Percentiles rank a stretch among this genome's conserved stretches.
Evolutionary conservation across 2,888 invertebrate genomes (phyloP).

Genomic region (Scaptodrosophila latifasciaeformis): DNA sequence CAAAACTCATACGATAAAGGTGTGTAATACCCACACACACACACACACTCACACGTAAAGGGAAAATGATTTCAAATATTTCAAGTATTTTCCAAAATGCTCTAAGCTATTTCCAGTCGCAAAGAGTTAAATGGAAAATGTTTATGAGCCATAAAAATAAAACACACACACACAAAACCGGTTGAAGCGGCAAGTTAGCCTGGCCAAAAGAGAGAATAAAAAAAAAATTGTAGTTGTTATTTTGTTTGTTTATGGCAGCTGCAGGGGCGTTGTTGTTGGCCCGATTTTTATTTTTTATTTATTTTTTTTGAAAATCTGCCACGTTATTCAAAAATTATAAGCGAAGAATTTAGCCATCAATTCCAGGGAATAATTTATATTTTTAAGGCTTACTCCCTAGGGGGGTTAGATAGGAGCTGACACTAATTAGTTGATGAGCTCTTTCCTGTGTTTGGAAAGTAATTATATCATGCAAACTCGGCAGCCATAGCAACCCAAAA

Average conservation of each 20-base stretch:
- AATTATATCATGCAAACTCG: no score
- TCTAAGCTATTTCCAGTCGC: conserved; percentile 16
- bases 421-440: no score
- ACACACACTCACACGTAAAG: not conserved
- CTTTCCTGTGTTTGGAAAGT: no score
- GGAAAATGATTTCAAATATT: conserved; percentile 21
- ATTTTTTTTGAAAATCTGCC: conserved; percentile 36
- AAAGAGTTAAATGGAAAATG: conserved; percentile 9
- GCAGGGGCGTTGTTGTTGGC: conserved; percentile 39
- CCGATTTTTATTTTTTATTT: not conserved
- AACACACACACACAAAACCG: conserved; percentile 37
- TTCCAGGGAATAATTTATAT: not conserved
- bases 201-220: conserved; percentile 9
- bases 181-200: conserved; percentile 33
- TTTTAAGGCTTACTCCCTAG: not conserved
- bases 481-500: no score
- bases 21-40: not conserved
- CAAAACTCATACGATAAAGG: not conserved
- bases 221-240: conserved; percentile 2
- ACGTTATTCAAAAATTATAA: conserved; percentile 35
- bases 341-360: not conserved
- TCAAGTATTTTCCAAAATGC: conserved; percentile 5
- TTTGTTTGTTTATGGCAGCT: conserved; percentile 29
- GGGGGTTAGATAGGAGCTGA: not conserved
- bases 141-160: conserved; percentile 9